Evolutionary conservation across 2,113 vertebrate species (phyloP), one percentile per base, ranked within the genome.

Genomic region (Ammodytes marinus): DNA sequence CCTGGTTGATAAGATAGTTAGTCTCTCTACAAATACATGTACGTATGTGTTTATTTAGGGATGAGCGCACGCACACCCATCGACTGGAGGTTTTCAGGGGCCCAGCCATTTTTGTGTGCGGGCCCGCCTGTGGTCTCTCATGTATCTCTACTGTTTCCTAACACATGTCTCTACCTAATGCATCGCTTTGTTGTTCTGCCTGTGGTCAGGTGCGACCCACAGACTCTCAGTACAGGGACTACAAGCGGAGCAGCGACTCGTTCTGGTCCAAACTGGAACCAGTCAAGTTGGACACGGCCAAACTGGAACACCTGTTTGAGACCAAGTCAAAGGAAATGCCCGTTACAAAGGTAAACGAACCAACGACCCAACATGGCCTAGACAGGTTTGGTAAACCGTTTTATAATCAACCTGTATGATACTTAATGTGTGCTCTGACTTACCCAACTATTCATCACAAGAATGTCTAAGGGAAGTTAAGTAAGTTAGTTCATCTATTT

Each of bases 271-370:
- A 96, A 96, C 96, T 99, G 94, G 97, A 99, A 73, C 93, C 97
- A 35, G 96, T 99, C 63, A 99, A 97, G 84, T 86, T 99, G 88
- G 98, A 99, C 89, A 97, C 97, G 8, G 94, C 96, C 91, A 98
- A 97, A 94, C 95, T 99, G 90, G 98, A 99, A 82, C 96, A 97
- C 87, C 96, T 99, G 84, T 99, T 99, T 94, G 98, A 99, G 90
- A 94, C 96, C 10, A 99, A 98, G 83, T 99, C 98, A 61, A 99
- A 99, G 89, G 98, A 99, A 94, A 95, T 97, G 77, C 95, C 97
- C 54, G 96, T 96, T 80, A 97, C 97, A 52, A 99, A 99, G 97
- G 98, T 99, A 96, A 93, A 53, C 4, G n/a, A 69, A 4, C 5
- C 47, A 19, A 12, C 2, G 27, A 27, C 27, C 27, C 27, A 27